phyloP scores from a whole-genome alignment of 2,113 vertebrate species.

The Oxyura jamaicensis region DNA sequence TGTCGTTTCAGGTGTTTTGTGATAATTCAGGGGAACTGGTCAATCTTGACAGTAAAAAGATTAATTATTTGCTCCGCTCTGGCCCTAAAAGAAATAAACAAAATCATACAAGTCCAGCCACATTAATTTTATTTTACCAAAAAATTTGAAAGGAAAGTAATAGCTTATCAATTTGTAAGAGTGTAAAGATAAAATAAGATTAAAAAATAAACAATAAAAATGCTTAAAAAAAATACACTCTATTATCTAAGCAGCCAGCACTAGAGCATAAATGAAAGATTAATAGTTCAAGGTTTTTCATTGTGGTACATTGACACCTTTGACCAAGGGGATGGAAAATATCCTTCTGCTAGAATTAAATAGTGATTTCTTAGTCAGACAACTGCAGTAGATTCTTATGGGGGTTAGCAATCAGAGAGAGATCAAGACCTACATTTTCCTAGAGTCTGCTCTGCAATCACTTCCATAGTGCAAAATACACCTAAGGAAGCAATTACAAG shows the following conservation, averaged over 20 bases:
- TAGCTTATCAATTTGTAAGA: neutral
- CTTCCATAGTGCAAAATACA: neutral
- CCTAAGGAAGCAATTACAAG: neutral
- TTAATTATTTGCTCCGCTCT: neutral
- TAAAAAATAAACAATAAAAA: too few species aligned
- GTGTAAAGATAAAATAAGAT: neutral
- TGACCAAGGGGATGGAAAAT: neutral
- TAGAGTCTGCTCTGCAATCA: neutral
- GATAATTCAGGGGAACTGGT: neutral
- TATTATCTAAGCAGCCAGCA: neutral
- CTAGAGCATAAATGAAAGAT: neutral
- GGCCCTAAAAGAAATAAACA: neutral
- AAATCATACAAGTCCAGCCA: neutral
- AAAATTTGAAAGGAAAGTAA: neutral
- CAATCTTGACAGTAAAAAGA: neutral
- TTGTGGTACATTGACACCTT: neutral
- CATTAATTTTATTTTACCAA: neutral
- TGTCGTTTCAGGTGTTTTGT: neutral
- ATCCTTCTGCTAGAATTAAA: neutral
- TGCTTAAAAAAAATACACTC: neutral
- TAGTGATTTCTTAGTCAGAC: neutral
- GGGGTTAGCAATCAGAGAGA: neutral
- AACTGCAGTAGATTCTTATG: neutral
- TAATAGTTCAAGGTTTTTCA: slow-evolving; percentile 8
- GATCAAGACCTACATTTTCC: slow-evolving; percentile 2